Conservation (phyloP, 2,888 invertebrate genomes). For the Dusona sp. region DNA sequence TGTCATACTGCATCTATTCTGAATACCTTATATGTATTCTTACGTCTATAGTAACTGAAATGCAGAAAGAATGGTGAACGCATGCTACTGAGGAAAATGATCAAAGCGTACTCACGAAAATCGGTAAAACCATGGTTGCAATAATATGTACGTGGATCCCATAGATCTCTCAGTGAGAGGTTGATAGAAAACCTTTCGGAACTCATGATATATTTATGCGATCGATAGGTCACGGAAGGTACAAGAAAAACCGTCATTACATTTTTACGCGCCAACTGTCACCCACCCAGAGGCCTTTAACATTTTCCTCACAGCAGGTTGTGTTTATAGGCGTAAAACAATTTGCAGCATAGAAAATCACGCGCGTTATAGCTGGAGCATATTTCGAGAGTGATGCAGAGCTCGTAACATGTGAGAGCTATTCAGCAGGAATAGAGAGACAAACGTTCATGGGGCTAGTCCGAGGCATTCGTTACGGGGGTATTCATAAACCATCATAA, state of each 20-base stretch:
- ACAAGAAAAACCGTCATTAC: constrained; percentile 75
- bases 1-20: constrained; percentile 73
- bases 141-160: neutral
- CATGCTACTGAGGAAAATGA: constrained; percentile 9
- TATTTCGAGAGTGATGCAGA: constrained; percentile 76
- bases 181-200: neutral
- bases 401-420: constrained; percentile 66
- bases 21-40: constrained; percentile 70
- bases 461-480: constrained; percentile 82
- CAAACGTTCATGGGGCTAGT: constrained; percentile 66
- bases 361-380: constrained; percentile 81
- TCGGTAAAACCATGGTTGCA: neutral
- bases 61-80: neutral
- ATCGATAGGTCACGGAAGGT: constrained; percentile 33
- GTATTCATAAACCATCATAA: constrained; percentile 84
- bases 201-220: constrained; percentile 19
- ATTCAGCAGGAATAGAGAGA: constrained; percentile 59
- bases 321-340: constrained; percentile 84
- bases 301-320: constrained; percentile 78
- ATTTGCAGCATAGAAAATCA: constrained; percentile 84
- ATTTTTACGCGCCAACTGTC: constrained; percentile 83
- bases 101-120: neutral
- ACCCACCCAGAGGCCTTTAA: constrained; percentile 60
- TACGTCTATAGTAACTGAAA: constrained; percentile 9
- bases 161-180: neutral